Conservation (phyloP, 2,113 vertebrate genomes). For the Xenopus borealis region DNA sequence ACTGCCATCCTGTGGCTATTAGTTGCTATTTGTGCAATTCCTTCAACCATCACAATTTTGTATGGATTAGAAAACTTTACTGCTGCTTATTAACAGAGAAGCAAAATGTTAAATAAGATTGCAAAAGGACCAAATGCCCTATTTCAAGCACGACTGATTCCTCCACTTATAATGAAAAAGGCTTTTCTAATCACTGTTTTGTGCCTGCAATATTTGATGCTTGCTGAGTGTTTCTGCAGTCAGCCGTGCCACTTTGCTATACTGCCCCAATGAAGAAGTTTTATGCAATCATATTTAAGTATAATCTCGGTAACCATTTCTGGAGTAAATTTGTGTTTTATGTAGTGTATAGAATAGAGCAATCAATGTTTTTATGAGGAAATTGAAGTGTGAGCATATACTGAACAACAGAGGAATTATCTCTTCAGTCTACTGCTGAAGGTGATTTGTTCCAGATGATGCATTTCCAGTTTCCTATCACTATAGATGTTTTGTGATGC, state of each 20-base stretch:
- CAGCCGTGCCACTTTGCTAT: conserved; percentile 22
- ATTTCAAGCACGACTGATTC: conserved; percentile 24
- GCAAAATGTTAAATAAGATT: conserved; percentile 4
- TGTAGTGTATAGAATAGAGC: conserved; percentile 27
- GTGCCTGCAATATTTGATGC: conserved; percentile 5
- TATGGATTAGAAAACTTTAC: background rate
- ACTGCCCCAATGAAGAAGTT: conserved; percentile 9
- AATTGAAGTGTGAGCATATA: conserved; percentile 21
- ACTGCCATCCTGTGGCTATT: conserved; percentile 6
- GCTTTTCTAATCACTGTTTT: conserved; percentile 27
- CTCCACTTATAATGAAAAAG: conserved; percentile 5
- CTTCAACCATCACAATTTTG: background rate
- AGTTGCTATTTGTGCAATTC: background rate
- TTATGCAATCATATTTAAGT: conserved; percentile 36
- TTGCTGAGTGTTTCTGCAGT: conserved; percentile 12
- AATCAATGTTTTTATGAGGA: conserved; percentile 29
- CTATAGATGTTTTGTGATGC: no score
- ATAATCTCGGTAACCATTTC: conserved; percentile 24
- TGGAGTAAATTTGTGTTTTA: conserved; percentile 35
- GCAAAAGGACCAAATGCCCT: conserved; percentile 7
- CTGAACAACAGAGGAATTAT: conserved; percentile 17
- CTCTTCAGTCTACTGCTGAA: conserved; percentile 13
- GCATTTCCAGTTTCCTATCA: background rate
- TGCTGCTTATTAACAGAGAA: background rate
- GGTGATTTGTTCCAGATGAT: conserved; percentile 8